Base-by-base conservation (phyloP, 2,888 invertebrate species). In the Hanleya hanleyi region DNA sequence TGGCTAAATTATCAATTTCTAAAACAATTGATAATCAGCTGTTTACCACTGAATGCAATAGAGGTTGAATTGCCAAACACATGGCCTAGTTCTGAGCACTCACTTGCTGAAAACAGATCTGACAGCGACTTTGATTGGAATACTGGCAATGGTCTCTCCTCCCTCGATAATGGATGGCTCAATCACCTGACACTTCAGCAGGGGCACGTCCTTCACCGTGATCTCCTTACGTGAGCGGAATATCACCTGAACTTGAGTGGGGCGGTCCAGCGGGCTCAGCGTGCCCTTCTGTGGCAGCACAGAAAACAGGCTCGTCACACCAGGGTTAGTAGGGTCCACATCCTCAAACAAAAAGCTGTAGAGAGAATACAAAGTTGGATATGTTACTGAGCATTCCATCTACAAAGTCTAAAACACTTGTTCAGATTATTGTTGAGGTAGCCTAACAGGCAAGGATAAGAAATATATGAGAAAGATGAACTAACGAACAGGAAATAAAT, bases 81-180 rank as follows among this genome's bases (percentile, higher is more conserved):
- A n/a, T n/a, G n/a, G n/a, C n/a, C n/a, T n/a, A n/a, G n/a, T n/a
- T n/a, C n/a, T n/a, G n/a, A n/a, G n/a, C 3, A 83, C 88, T 83
- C 79, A 91, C 91, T 90, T 91, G 87, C 88, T 88, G 79, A 88
- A 90, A 51, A 90, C 87, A 36, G 90, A 83, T 74, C 86, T 86
- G 35, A 88, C 90, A 15, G 90, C 88, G 7, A 91, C 83, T 79
- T 90, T 90, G 77, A 91, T 87, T n/a, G 91, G 91, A 47, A 91
- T 90, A 72, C 86, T 87, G 64, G 91, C 91, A 51, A 91, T 90
- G 26, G 87, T 82, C 76, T 90, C 88, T 5, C 88, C 89, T 32
- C 84, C 85, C 18, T 89, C 88, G 0, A 82, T 85, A 5, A 89
- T 79, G 70, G 81, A 86, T 18, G 90, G 89, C 71, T 91, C 91